Base-by-base conservation (phyloP, 2,113 vertebrate species). In the Trinectes maculatus region DNA sequence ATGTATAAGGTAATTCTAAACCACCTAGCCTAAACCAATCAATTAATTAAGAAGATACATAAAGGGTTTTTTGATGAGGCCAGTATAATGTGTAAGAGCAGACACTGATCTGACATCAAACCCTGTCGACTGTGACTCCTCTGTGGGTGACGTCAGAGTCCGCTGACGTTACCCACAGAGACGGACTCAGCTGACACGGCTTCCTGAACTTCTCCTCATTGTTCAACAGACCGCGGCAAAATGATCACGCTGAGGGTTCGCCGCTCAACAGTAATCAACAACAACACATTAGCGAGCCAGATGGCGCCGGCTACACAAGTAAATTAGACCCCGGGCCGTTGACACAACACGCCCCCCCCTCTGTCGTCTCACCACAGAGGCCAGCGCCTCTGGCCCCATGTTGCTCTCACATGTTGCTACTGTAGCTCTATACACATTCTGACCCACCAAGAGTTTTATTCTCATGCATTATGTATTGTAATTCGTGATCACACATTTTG, bases 231-330 rank as follows among this genome's bases (percentile, higher is more conserved):
- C 52, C 76, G 54, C 40, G 71, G 73, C 68, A 60, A 63, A 84
- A 79, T 59, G 0, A 77, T 78, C 74, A 51, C 79, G 33, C 67
- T 6, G 66, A 76, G 67, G 70, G 55, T 75, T 76, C 24, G 1
- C n/a, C 29, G 39, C 76, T 85, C 79, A 76, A 69, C 73, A 71
- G 78, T 76, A 78, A 84, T 84, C 80, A 83, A 82, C 78, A 61
- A 71, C 66, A 66, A 37, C 78, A 78, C 79, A 84, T 85, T 89
- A 85, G 70, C 12, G 13, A 67, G 54, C 74, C 87, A 87, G 77
- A 79, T 87, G 83, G 83, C n/a, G 79, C 82, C 55, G 80, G 68
- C 74, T 59, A 40, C 67, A 74, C 59, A 28, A 76, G 55, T 57
- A 67, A 74, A 85, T 80, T 25, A 88, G 74, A 79, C 61, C 71